Evolutionary conservation across 2,113 vertebrate species (phyloP), one percentile per base, ranked within the genome.

Genomic region (Carassius auratus): DNA sequence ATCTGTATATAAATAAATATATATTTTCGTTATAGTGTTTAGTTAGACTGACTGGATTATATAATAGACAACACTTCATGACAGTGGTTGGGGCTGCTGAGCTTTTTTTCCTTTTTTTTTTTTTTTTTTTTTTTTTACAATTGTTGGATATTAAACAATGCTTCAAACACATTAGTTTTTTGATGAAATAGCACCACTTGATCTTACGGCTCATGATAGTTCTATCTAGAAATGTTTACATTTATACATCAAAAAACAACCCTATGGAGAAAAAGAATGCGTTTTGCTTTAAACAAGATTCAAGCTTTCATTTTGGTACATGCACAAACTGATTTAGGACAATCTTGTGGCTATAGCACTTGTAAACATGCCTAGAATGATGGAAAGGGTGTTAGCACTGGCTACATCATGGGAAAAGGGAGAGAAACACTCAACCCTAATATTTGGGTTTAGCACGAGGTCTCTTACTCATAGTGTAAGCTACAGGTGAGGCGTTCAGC

Each of bases 341-440:
- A 90, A 89, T 91, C 90, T 90, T 91, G 90, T 38, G 88, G 76
- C 89, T 87, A 14, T 85, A 89, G 86, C 81, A 68, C 88, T 86
- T 85, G 75, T 93, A 93, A 93, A 93, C 91, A 92, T n/a, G 79
- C 52, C 78, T 61, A 1, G 68, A 62, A 93, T 93, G 94, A 93
- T 92, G 90, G 90, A 94, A 81, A 90, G 88, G 91, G 92, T 92
- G 92, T 89, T 88, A 92, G 92, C 88, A 88, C 87, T 6, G 30
- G 36, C 45, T 59, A 7, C 30, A 73, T 88, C 61, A 85, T 85
- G 68, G 81, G 86, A 57, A 66, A 81, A 87, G 19, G 33, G 38
- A 59, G 15, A 26, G 48, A 23, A 89, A 82, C 82, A 81, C 59
- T 83, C 59, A 71, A 62, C 64, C 30, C 76, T 82, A 77, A 85